Conservation (phyloP, 1,140 invertebrate genomes). For the Gryllus bimaculatus region DNA sequence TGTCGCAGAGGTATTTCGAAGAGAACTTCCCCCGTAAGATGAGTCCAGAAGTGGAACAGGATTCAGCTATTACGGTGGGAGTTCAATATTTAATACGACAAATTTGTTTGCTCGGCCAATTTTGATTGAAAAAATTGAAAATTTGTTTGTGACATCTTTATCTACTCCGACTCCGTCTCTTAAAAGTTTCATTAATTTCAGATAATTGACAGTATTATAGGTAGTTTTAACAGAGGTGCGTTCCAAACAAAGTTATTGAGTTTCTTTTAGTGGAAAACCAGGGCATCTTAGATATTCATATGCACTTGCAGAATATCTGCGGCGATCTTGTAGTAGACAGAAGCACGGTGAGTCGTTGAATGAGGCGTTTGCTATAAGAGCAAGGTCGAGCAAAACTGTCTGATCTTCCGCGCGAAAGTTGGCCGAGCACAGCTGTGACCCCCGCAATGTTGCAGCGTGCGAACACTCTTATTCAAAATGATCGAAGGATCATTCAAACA, state of each 20-base stretch:
- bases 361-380: neutral
- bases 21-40: too few relatives aligned
- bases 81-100: slow-evolving; percentile 5
- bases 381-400: slow-evolving; percentile 1
- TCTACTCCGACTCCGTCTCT: neutral
- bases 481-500: too few relatives aligned
- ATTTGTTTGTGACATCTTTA: neutral
- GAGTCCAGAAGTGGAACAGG: too few relatives aligned
- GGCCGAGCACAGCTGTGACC: slow-evolving; percentile 10
- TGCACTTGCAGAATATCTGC: slow-evolving; percentile 12
- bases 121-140: slow-evolving; percentile 8
- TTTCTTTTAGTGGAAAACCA: slow-evolving; percentile 18
- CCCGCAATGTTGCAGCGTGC: slow-evolving; percentile 13
- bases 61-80: neutral
- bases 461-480: neutral
- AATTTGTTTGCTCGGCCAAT: neutral
- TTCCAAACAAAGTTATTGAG: slow-evolving; percentile 12
- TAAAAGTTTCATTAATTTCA: too few relatives aligned
- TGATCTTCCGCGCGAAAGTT: neutral
- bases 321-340: neutral
- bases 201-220: neutral
- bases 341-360: slow-evolving; percentile 11
- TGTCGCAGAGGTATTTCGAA: too few relatives aligned
- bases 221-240: neutral
- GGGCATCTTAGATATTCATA: slow-evolving; percentile 10